Percentiles rank a stretch among this genome's conserved stretches.
Evolutionary conservation across 2,113 vertebrate genomes (phyloP).

Genomic region (Pseudorhombus dupliciocellatus): DNA sequence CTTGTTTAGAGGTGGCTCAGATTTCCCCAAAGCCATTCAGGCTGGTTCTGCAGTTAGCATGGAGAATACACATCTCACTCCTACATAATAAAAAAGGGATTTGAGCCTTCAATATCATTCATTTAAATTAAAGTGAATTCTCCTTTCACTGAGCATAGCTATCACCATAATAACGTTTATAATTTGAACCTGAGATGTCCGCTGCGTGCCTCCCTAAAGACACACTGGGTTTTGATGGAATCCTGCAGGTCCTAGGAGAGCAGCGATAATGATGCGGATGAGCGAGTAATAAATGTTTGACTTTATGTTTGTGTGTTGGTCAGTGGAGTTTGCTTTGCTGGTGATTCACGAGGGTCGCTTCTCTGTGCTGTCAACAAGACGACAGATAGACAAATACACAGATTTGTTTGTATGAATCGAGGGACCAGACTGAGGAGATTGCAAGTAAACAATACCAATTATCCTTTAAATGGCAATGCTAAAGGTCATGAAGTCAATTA

Average conservation of each 20-base stretch:
- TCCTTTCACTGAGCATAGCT: slow-evolving; percentile 39
- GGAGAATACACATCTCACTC: slow-evolving; percentile 28
- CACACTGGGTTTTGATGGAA: not conserved
- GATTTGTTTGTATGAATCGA: not conserved
- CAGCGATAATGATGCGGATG: slow-evolving; percentile 23
- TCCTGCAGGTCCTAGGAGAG: not conserved
- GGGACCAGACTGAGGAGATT: not conserved
- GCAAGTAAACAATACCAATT: slow-evolving; percentile 13
- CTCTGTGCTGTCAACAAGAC: not conserved
- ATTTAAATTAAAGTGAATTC: slow-evolving; percentile 57
- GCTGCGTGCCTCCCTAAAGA: slow-evolving; percentile 12
- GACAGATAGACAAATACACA: slow-evolving; percentile 3
- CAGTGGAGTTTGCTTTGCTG: slow-evolving; percentile 1
- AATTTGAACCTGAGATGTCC: slow-evolving; percentile 14
- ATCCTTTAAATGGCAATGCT: slow-evolving; percentile 20
- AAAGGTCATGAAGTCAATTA: slow-evolving; percentile 48
- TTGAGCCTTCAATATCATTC: too few relatives aligned
- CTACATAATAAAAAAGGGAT: slow-evolving; percentile 32
- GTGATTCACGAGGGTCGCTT: not conserved
- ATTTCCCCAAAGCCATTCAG: slow-evolving; percentile 14
- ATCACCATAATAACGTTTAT: slow-evolving; percentile 26
- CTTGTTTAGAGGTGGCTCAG: slow-evolving; percentile 30
- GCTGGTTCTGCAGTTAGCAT: slow-evolving; percentile 36
- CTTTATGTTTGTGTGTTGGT: slow-evolving; percentile 5
- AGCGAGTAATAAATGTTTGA: not conserved